phyloP scores from a whole-genome alignment of 2,797 vertebrate species.

The Telmatherina bonti region DNA sequence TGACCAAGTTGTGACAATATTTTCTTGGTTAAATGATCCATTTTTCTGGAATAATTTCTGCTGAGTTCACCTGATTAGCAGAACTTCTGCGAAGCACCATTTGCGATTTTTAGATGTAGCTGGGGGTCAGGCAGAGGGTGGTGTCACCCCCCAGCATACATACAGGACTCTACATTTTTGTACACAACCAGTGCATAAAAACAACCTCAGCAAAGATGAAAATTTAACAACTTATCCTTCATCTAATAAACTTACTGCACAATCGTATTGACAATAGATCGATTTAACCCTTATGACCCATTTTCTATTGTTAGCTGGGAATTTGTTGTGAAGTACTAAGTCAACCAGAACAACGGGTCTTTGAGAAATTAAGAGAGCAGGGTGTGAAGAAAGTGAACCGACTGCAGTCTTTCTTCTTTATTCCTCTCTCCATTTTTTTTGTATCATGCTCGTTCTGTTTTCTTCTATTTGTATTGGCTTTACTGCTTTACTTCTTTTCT shows the following conservation, averaged over 20 bases:
- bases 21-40: not conserved
- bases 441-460: not conserved
- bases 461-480: constrained; percentile 47
- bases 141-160: not conserved
- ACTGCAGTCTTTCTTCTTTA: not conserved
- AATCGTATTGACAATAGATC: constrained; percentile 24
- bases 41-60: not conserved
- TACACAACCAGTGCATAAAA: not conserved
- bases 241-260: constrained; percentile 1
- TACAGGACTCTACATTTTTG: not conserved
- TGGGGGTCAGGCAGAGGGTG: not conserved
- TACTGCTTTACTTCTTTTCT: constrained; percentile 13
- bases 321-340: not conserved
- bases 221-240: not conserved
- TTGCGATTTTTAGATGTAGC: not conserved
- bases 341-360: constrained; percentile 27
- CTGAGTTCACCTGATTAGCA: not conserved
- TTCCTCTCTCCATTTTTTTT: not conserved
- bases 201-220: not conserved
- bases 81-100: not conserved
- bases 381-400: constrained; percentile 17
- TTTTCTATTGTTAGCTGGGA: not conserved
- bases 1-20: not conserved
- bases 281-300: constrained; percentile 6
- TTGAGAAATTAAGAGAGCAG: constrained; percentile 19